Conservation (phyloP, 2,888 invertebrate species). For the Tenthredo livida region DNA sequence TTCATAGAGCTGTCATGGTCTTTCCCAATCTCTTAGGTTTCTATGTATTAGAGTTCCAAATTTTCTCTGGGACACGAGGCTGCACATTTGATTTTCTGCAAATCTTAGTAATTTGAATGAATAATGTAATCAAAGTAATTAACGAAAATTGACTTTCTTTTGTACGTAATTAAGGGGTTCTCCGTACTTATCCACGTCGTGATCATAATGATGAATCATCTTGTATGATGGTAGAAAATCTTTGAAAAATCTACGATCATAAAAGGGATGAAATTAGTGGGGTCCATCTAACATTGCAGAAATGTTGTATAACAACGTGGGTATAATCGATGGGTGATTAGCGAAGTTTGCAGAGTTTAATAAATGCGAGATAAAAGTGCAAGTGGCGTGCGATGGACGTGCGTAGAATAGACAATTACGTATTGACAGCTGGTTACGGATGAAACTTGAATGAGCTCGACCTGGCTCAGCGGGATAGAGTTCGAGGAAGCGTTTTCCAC, state of each 20-base stretch:
- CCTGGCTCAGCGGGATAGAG: background rate
- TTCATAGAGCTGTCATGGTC: too few species aligned
- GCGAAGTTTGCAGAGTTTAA: slow-evolving; percentile 28
- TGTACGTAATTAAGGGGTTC: background rate
- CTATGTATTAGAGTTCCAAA: background rate
- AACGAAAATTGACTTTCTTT: background rate
- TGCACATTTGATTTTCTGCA: background rate
- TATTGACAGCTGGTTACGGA: slow-evolving; percentile 40
- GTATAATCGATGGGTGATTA: slow-evolving; percentile 34
- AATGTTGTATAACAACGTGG: background rate
- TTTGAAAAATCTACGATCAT: background rate
- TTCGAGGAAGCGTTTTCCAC: background rate
- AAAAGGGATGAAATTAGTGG: background rate
- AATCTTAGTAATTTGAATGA: background rate
- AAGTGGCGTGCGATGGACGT: slow-evolving; percentile 42
- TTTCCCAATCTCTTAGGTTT: background rate
- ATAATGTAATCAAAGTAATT: background rate
- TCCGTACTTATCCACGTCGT: background rate
- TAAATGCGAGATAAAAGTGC: slow-evolving; percentile 20
- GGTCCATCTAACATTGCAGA: background rate
- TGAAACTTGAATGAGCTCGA: slow-evolving; percentile 32
- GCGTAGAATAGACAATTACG: slow-evolving; percentile 49
- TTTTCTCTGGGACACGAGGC: background rate
- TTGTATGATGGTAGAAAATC: background rate
- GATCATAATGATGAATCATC: slow-evolving; percentile 9